phyloP scores from a whole-genome alignment of 1,140 invertebrate genomes.

The Galleria mellonella region DNA sequence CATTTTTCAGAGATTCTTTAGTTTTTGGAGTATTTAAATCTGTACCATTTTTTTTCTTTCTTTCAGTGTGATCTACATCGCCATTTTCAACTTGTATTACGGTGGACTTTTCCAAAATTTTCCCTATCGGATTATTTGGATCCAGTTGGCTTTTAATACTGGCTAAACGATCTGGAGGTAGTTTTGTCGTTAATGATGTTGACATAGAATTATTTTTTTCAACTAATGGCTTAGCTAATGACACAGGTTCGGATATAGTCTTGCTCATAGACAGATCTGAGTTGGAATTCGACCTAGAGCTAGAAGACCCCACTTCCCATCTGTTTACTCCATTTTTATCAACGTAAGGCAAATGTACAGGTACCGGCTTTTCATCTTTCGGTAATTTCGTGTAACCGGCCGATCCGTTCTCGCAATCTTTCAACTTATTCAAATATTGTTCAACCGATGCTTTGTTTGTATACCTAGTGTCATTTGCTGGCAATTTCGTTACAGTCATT shows the following conservation, averaged over 20 bases:
- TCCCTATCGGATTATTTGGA: constrained; percentile 68
- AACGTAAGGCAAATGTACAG: constrained; percentile 55
- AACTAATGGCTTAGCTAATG: constrained; percentile 39
- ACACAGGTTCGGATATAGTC: constrained; percentile 62
- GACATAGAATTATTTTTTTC: constrained; percentile 54
- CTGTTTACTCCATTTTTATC: constrained; percentile 56
- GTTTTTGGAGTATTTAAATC: constrained; percentile 23
- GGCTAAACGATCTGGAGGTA: constrained; percentile 51
- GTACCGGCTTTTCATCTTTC: constrained; percentile 61
- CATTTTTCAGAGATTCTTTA: constrained; percentile 54
- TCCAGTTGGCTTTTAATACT: constrained; percentile 67
- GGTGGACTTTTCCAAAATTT: constrained; percentile 70
- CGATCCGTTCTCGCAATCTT: constrained; percentile 60
- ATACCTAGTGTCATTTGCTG: constrained; percentile 49
- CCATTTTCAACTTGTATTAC: constrained; percentile 68
- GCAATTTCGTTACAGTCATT: constrained; percentile 69
- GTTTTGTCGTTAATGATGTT: constrained; percentile 44
- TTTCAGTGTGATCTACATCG: constrained; percentile 38
- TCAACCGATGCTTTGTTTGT: constrained; percentile 44
- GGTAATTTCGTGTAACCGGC: constrained; percentile 43
- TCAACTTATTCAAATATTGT: constrained; percentile 59
- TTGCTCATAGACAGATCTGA: constrained; percentile 65
- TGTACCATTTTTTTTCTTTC: constrained; percentile 2
- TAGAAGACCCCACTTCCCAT: constrained; percentile 54
- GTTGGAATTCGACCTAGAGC: constrained; percentile 55